These are phyloP conservation scores for Nibea albiflora DNA, from an alignment of 2,113 vertebrate species.

Conservation along the genomic window DNA sequence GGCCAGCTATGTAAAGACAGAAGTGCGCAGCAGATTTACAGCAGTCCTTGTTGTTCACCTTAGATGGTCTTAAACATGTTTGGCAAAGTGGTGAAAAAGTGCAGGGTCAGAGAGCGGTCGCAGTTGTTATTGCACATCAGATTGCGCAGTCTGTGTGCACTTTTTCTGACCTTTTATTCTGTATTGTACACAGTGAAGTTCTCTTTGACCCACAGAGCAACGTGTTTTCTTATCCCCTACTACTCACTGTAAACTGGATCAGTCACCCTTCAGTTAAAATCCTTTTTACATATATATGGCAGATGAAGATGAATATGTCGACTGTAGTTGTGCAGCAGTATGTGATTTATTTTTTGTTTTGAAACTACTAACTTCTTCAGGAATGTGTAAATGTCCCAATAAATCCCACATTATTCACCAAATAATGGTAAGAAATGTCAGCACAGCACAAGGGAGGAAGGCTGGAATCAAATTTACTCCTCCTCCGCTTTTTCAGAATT, in stretches of 20 bases:
- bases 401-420: not conserved
- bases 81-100: not conserved
- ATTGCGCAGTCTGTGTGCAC: not conserved
- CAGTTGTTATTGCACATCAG: slow-evolving; percentile 9
- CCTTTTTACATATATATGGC: not conserved
- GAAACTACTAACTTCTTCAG: not conserved
- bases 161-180: slow-evolving; percentile 44
- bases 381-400: not conserved
- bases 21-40: slow-evolving; percentile 23
- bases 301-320: not conserved
- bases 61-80: not conserved
- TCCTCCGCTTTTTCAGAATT: not conserved
- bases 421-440: not conserved
- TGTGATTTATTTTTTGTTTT: not conserved
- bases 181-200: slow-evolving; percentile 54
- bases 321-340: not conserved
- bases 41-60: slow-evolving; percentile 4
- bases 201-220: slow-evolving; percentile 28
- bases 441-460: no score
- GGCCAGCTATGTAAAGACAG: slow-evolving; percentile 15
- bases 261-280: slow-evolving; percentile 3
- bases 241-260: slow-evolving; percentile 27
- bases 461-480: not conserved
- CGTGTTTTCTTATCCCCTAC: slow-evolving; percentile 21
- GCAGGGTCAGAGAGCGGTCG: not conserved